Percentiles rank a stretch among this genome's conserved stretches.
phyloP scores from a whole-genome alignment of 2,113 vertebrate genomes.

The Zapus hudsonius region DNA sequence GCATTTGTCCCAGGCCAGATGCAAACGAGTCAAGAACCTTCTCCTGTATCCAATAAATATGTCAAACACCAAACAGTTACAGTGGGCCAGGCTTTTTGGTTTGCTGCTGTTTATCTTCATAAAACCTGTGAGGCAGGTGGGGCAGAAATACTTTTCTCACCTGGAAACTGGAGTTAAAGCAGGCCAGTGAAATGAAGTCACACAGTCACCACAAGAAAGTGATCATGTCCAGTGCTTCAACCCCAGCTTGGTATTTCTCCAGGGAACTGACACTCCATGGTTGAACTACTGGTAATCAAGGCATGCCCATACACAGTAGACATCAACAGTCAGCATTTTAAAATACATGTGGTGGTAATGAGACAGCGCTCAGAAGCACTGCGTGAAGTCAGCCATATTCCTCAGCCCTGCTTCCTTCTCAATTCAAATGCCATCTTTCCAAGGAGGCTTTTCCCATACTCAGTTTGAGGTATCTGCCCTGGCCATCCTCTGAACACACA shows the following conservation, averaged over 20 bases:
- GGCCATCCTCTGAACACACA: not conserved
- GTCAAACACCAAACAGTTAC: not conserved
- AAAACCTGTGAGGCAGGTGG: not conserved
- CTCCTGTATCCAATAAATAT: not conserved
- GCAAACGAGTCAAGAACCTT: not conserved
- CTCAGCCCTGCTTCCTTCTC: not conserved
- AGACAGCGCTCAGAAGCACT: not conserved
- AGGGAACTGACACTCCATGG: not conserved
- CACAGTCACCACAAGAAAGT: too few relatives aligned
- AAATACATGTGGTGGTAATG: not conserved
- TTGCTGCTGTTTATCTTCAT: conserved; percentile 2
- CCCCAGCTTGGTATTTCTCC: not conserved
- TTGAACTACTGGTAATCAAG: not conserved
- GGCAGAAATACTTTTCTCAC: conserved; percentile 12
- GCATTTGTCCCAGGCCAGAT: not conserved
- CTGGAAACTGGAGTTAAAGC: not conserved
- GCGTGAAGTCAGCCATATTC: too few relatives aligned
- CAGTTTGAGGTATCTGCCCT: not conserved
- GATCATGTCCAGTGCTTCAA: not conserved
- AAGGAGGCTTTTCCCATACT: not conserved
- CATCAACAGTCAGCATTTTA: not conserved
- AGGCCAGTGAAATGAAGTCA: not conserved
- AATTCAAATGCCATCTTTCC: not conserved
- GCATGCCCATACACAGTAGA: not conserved
- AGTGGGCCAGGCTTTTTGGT: not conserved